A percentile compares a stretch with the other conserved stretches of the same genome.
phyloP scores from a whole-genome alignment of 2,797 vertebrate genomes.

The Sternarchorhynchus goeldii region DNA sequence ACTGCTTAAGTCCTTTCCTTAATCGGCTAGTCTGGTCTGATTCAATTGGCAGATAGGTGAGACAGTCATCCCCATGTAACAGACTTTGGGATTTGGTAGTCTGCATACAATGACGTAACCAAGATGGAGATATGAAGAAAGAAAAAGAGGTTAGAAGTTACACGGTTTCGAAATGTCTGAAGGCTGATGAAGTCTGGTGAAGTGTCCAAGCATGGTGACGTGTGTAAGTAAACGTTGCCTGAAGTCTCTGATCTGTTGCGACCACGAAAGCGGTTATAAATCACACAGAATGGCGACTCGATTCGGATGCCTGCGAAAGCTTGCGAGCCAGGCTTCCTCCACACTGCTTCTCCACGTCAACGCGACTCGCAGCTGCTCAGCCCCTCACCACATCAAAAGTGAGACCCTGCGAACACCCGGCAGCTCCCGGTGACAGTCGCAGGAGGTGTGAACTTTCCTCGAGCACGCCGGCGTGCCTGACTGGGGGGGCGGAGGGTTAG shows the following conservation, averaged over 20 bases:
- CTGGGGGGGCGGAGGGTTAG: constrained; percentile 18
- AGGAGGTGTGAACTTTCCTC: constrained; percentile 34
- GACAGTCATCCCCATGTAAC: background rate
- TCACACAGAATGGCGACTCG: constrained; percentile 64
- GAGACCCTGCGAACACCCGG: no score
- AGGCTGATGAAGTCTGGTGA: constrained; percentile 79
- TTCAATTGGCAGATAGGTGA: background rate
- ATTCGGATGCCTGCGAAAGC: constrained; percentile 43
- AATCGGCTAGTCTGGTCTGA: no score
- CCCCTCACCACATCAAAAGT: background rate
- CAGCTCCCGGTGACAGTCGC: background rate
- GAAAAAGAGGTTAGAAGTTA: constrained; percentile 45
- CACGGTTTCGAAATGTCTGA: constrained; percentile 71
- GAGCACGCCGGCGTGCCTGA: constrained; percentile 44
- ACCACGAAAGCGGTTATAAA: constrained; percentile 71
- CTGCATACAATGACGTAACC: background rate
- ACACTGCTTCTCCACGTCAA: background rate
- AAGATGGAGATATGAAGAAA: constrained; percentile 15
- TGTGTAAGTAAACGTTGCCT: constrained; percentile 79
- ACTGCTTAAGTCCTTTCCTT: no score
- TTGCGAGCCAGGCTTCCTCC: background rate
- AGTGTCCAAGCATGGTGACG: constrained; percentile 78
- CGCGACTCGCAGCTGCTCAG: background rate
- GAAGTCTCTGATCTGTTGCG: constrained; percentile 74
- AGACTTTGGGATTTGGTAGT: background rate